Conservation (phyloP, 2,113 vertebrate species). For the Thamnophis sirtalis region DNA sequence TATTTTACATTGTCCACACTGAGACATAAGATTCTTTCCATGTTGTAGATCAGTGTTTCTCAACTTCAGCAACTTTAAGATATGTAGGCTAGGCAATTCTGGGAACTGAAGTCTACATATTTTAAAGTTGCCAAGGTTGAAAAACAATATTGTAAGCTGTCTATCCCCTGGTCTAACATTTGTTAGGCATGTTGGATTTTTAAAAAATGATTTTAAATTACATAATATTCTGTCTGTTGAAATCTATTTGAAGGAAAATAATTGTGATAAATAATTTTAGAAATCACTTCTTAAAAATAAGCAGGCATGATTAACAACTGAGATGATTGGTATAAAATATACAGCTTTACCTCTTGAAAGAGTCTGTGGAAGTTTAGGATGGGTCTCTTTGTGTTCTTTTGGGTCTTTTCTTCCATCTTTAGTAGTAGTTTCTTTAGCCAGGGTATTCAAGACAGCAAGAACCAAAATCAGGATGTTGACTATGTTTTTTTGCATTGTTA, state of each 20-base stretch:
- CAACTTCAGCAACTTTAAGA: background rate
- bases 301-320: background rate
- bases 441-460: constrained; percentile 67
- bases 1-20: background rate
- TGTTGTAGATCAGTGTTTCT: background rate
- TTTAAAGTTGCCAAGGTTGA: background rate
- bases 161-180: background rate
- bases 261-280: no score
- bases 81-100: background rate
- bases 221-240: background rate
- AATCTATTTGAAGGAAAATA: fast-evolving
- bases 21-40: background rate
- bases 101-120: background rate
- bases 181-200: background rate
- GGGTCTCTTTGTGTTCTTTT: constrained; percentile 54
- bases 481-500: constrained; percentile 75
- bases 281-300: background rate
- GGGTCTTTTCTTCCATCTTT: constrained; percentile 59
- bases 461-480: constrained; percentile 76
- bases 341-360: constrained; percentile 85
- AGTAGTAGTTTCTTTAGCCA: constrained; percentile 76
- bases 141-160: background rate
- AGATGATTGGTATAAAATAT: background rate
- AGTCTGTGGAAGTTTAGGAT: constrained; percentile 79
- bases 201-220: background rate